Base-by-base conservation (phyloP, 2,797 vertebrate species). In the Choloepus didactylus region DNA sequence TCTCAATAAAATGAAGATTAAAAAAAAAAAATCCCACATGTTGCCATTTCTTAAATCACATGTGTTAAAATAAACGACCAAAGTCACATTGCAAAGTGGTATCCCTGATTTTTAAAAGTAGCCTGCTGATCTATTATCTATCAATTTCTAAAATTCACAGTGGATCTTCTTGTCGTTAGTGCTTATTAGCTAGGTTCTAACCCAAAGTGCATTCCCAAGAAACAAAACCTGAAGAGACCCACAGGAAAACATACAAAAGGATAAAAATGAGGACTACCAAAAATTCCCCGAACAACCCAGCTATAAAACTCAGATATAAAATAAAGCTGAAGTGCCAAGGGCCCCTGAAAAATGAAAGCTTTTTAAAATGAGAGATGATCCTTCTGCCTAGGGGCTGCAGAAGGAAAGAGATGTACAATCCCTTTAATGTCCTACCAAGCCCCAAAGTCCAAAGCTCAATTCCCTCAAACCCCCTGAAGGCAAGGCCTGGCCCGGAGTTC, bases 341-440 rank as follows among this genome's bases (percentile, higher is more conserved):
- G 83, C 35, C 75, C 73, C 86, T 90, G 60, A 93, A 77, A 96
- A 96, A 82, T 11, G 59, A 93, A 90, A 93, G 88, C 35, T 87
- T 96, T 96, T 94, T 88, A 84, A 93, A 97, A 93, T 89, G 90
- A 97, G 91, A 92, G 75, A 81, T 93, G 86, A 92, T 97, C 88
- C 59, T 97, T 44, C 75, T 89, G 88, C 86, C 86, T 87, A 51
- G 51, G 73, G 77, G 76, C 79, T 86, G 72, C 9, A 9, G 56
- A 56, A 83, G 85, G 79, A 93, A 87, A 92, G 73, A 96, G 59
- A 76, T 81, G 31, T 91, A 72, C 15, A 69, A 76, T 87, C 60
- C 49, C n/a, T 96, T 97, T 96, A 93, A 96, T 92, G 92, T 95
- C 72, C 56, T 25, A 18, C 73, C 95, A 91, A 96, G 29, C 72